Evolutionary conservation across 1,140 invertebrate genomes (phyloP).

Genomic region (Metopolophium dirhodum): DNA sequence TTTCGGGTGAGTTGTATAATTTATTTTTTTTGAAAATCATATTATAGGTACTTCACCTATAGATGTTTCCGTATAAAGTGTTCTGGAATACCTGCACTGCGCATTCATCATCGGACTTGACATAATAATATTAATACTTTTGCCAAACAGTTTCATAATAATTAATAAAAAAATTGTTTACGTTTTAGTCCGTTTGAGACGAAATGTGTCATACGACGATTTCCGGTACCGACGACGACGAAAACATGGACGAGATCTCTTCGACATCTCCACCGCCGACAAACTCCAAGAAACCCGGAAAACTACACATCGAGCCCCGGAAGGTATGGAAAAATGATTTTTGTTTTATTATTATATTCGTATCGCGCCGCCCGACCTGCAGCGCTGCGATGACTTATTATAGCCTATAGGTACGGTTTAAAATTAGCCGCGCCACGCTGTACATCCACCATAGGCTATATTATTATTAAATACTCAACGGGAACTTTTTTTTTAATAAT

Average conservation of each 20-base stretch:
- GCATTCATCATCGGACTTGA: not conserved
- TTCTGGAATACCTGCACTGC: not conserved
- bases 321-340: not conserved
- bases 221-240: not conserved
- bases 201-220: slow-evolving; percentile 39
- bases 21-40: not conserved
- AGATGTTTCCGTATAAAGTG: not conserved
- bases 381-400: not conserved
- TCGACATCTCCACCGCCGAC: not conserved
- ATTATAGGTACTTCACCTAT: not conserved
- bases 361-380: not conserved
- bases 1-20: not conserved
- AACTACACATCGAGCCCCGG: not conserved
- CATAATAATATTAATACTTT: not conserved
- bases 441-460: slow-evolving; percentile 2
- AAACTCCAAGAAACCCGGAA: not conserved
- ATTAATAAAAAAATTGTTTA: not conserved
- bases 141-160: not conserved
- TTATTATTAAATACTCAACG: not conserved
- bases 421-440: not conserved
- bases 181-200: not conserved
- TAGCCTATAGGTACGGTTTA: not conserved
- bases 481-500: slow-evolving; percentile 15
- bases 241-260: slow-evolving; percentile 37
- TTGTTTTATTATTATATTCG: not conserved